These are phyloP conservation scores for Sceloporus tristichus DNA, from an alignment of 2,113 vertebrate species.

Conservation along the genomic window DNA sequence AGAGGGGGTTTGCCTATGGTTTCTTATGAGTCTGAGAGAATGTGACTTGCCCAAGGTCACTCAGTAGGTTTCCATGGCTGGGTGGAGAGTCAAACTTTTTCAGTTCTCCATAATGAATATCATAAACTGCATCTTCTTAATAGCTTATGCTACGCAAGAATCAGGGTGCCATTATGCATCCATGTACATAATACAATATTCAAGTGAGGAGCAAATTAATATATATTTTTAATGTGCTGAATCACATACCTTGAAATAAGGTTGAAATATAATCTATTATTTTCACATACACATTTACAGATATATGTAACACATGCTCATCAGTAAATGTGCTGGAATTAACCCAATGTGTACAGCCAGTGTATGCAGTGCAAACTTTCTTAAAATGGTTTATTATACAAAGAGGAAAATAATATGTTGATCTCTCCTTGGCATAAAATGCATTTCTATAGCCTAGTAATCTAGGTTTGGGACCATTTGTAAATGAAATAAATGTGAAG, in stretches of 20 bases:
- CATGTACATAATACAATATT: too few relatives aligned
- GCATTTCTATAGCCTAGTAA: constrained; percentile 15
- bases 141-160: constrained; percentile 27
- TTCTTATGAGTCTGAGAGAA: too few relatives aligned
- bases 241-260: constrained; percentile 22
- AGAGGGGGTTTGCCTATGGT: too few relatives aligned
- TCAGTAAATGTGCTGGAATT: constrained; percentile 5
- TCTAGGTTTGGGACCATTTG: background rate
- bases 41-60: too few relatives aligned
- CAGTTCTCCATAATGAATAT: background rate
- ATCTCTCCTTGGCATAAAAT: constrained; percentile 41
- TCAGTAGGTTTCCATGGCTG: too few relatives aligned
- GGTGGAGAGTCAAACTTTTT: too few relatives aligned
- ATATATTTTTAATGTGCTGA: background rate
- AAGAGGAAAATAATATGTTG: background rate
- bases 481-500: constrained; percentile 56
- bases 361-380: background rate
- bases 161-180: background rate
- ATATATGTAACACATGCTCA: constrained; percentile 25
- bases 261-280: constrained; percentile 12
- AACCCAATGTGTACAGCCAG: constrained; percentile 25
- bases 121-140: constrained; percentile 32
- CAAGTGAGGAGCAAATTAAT: too few relatives aligned
- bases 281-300: constrained; percentile 35
- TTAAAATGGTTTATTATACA: constrained; percentile 38